Percentiles rank a stretch among this genome's conserved stretches.
These are phyloP conservation scores for Zygogramma bicolorata DNA, from an alignment of 2,888 invertebrate species.

Conservation along the genomic window DNA sequence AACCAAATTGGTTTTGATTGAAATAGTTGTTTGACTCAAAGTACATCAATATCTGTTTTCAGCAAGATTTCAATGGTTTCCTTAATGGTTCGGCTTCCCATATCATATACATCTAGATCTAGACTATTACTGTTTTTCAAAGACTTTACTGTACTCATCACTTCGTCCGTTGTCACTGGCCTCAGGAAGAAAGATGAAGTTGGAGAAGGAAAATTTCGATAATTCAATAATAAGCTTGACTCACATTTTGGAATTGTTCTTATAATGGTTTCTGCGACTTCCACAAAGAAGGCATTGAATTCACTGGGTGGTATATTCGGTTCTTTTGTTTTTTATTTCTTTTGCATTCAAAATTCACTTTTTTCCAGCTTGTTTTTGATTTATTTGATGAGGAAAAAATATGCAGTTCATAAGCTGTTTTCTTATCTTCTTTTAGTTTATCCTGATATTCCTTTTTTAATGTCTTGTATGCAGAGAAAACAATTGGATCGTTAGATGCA, in stretches of 20 bases:
- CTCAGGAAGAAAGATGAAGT: neutral
- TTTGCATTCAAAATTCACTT: neutral
- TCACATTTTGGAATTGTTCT: neutral
- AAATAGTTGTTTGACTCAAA: neutral
- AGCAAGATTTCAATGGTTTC: neutral
- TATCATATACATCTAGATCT: conserved; percentile 5
- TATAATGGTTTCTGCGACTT: neutral
- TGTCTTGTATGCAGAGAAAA: neutral
- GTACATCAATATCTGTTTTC: neutral
- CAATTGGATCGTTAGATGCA: neutral
- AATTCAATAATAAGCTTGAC: neutral
- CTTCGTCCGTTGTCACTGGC: neutral
- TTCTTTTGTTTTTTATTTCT: neutral
- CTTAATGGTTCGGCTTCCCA: neutral
- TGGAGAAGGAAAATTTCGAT: neutral
- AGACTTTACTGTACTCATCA: neutral
- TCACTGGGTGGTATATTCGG: neutral
- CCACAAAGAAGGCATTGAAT: neutral
- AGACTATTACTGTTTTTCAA: neutral
- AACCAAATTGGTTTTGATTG: neutral
- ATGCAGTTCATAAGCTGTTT: neutral
- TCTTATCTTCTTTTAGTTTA: neutral
- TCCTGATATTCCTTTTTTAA: neutral
- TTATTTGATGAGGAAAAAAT: neutral
- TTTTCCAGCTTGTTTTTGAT: neutral